These are phyloP conservation scores for Macquaria ambigua DNA, from an alignment of 2,113 vertebrate genomes.

Conservation along the genomic window DNA sequence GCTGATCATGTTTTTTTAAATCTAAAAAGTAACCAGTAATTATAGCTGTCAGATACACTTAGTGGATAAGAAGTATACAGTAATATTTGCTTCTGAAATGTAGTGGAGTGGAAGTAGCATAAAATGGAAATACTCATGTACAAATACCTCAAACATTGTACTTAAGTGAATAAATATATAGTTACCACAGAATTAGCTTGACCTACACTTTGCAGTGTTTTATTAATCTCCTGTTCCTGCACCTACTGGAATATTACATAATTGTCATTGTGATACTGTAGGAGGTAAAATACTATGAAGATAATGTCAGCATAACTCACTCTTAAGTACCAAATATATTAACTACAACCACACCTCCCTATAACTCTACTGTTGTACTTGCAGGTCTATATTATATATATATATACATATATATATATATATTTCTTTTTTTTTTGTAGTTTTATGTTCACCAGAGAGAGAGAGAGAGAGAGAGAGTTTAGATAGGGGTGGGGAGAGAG, in stretches of 20 bases:
- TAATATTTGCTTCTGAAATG: neutral
- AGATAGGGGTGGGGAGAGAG: neutral
- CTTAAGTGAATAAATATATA: neutral
- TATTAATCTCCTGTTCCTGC: conserved; percentile 9
- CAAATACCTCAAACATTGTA: neutral
- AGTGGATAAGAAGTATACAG: neutral
- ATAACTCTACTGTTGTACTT: neutral
- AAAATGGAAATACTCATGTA: neutral
- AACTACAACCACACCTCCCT: neutral
- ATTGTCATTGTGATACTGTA: conserved; percentile 12
- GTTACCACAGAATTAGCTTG: neutral
- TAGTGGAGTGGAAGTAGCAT: neutral
- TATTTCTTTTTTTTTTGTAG: too few relatives aligned
- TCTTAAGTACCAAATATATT: neutral
- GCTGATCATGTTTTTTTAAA: neutral
- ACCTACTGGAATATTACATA: conserved; percentile 43
- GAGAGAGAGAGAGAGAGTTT: neutral
- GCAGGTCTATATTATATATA: too few relatives aligned
- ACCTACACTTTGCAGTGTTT: neutral
- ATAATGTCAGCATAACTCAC: conserved; percentile 2
- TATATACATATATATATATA: neutral
- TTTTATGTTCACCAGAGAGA: conserved; percentile 1
- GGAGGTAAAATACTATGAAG: conserved; percentile 28
- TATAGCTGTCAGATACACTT: neutral
- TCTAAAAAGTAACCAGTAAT: neutral